Conservation (phyloP, 2,113 vertebrate species). For the Dicentrarchus labrax region DNA sequence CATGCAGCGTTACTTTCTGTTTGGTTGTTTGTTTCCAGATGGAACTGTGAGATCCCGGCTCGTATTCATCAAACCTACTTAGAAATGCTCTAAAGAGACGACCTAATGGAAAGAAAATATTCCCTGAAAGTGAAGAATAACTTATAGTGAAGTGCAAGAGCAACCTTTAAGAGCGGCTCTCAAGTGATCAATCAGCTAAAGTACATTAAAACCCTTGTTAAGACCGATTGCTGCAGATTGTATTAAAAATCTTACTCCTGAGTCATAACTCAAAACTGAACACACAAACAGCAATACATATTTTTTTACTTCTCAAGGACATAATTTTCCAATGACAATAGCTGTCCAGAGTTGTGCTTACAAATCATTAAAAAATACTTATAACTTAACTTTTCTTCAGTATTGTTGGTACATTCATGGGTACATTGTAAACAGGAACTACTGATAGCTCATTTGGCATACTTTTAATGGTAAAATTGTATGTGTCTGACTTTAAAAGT, state of each 20-base stretch:
- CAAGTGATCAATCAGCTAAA: not conserved
- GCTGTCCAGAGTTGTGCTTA: too few species aligned
- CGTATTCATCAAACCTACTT: not conserved
- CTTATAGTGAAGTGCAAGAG: not conserved
- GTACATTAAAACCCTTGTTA: not conserved
- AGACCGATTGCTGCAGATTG: not conserved
- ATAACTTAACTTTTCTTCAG: not conserved
- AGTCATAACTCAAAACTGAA: not conserved
- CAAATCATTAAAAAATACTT: not conserved
- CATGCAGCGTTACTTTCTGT: not conserved
- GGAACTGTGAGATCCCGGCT: not conserved
- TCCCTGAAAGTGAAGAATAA: not conserved
- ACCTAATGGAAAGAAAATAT: not conserved
- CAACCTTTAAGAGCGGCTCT: not conserved
- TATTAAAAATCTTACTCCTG: not conserved
- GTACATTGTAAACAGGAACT: not conserved
- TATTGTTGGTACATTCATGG: not conserved
- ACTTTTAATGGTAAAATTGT: not conserved
- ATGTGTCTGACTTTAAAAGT: not conserved
- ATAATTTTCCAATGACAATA: not conserved
- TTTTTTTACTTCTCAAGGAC: not conserved
- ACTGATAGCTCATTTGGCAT: not conserved
- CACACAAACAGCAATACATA: not conserved
- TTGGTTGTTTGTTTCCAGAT: slow-evolving; percentile 7
- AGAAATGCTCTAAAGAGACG: not conserved